These are phyloP conservation scores for Penaeus indicus DNA, from an alignment of 1,140 invertebrate genomes.

Conservation along the genomic window DNA sequence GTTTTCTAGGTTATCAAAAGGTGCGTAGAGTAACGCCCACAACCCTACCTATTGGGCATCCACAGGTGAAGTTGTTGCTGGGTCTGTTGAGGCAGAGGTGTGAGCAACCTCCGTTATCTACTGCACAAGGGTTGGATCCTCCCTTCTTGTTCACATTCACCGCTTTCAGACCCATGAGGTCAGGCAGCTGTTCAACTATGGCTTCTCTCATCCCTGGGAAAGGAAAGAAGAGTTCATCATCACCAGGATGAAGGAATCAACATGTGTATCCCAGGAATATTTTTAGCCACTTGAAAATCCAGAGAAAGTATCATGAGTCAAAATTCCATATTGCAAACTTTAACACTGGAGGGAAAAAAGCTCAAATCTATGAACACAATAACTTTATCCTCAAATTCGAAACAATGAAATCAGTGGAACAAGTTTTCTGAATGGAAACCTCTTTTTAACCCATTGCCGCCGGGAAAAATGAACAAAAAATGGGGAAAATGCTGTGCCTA, in stretches of 20 bases:
- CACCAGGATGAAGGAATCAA: too few relatives aligned
- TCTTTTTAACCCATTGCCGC: too few relatives aligned
- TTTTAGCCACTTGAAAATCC: too few relatives aligned
- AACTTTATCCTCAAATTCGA: not conserved
- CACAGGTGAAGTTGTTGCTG: slow-evolving; percentile 82
- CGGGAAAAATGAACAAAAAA: too few relatives aligned
- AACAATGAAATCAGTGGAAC: not conserved
- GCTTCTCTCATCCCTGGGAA: slow-evolving; percentile 74
- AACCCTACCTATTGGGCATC: slow-evolving; percentile 78
- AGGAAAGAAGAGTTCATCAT: too few relatives aligned
- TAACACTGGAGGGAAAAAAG: not conserved
- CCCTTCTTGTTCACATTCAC: slow-evolving; percentile 74
- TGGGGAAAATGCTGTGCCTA: too few relatives aligned
- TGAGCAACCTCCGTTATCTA: slow-evolving; percentile 84
- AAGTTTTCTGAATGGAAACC: too few relatives aligned
- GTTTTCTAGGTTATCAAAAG: too few relatives aligned
- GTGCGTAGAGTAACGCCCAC: too few relatives aligned
- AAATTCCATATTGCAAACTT: too few relatives aligned
- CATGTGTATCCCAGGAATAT: not conserved
- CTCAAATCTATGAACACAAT: not conserved
- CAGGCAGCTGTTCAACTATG: slow-evolving; percentile 89
- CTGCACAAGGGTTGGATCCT: slow-evolving; percentile 79
- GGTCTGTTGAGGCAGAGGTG: slow-evolving; percentile 89
- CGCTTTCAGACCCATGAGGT: slow-evolving; percentile 91
- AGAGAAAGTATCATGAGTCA: too few relatives aligned